Evolutionary conservation across 2,888 invertebrate genomes (phyloP).

Genomic region (Hymenopus coronatus): DNA sequence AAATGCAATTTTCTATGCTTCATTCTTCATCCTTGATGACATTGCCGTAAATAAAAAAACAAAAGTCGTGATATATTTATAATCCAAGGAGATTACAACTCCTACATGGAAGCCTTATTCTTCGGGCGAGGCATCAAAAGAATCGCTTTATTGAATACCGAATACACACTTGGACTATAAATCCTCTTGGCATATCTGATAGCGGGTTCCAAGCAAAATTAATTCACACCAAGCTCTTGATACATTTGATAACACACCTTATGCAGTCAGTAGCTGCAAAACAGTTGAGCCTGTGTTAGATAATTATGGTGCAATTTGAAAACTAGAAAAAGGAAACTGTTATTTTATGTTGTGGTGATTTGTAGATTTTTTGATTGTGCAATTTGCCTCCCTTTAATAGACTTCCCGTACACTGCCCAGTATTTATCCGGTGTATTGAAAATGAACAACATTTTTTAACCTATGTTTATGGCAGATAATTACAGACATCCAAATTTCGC

Average conservation of each 20-base stretch:
- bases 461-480: background rate
- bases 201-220: background rate
- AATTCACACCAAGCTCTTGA: background rate
- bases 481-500: background rate
- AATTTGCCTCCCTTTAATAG: background rate
- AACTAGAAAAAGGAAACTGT: background rate
- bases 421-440: background rate
- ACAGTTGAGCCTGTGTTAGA: background rate
- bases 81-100: too few species aligned
- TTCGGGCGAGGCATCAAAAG: background rate
- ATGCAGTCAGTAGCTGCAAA: background rate
- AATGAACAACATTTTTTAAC: background rate
- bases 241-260: background rate
- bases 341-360: background rate
- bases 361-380: background rate
- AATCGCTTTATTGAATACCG: background rate
- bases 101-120: too few species aligned
- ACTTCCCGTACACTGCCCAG: background rate
- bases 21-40: too few species aligned
- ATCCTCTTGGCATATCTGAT: background rate
- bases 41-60: too few species aligned
- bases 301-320: background rate
- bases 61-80: too few species aligned
- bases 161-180: background rate
- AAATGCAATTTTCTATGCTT: too few species aligned